Evolutionary conservation across 1,140 invertebrate genomes (phyloP).

Genomic region (Zaprionus lachaisei): DNA sequence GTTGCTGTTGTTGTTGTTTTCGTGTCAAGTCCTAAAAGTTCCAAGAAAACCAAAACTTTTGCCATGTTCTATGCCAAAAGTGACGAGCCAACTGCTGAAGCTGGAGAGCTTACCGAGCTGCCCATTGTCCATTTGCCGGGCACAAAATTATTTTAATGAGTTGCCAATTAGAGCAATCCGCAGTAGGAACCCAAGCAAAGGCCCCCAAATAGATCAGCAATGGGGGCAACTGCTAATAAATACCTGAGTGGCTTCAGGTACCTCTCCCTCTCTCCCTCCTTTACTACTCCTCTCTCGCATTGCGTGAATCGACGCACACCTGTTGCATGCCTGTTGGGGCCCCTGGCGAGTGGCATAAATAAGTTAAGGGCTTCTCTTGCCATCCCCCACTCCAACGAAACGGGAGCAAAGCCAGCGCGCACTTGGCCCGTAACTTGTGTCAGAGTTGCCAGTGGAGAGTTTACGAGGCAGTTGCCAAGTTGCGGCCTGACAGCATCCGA

Average conservation of each 20-base stretch:
- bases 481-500: conserved; percentile 47
- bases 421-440: conserved; percentile 44
- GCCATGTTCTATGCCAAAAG: conserved; percentile 66
- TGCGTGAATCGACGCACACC: conserved; percentile 69
- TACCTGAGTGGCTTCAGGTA: conserved; percentile 45
- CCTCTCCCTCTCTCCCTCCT: background rate
- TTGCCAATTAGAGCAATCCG: conserved; percentile 66
- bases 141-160: conserved; percentile 78
- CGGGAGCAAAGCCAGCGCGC: conserved; percentile 16
- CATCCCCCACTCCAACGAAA: conserved; percentile 10
- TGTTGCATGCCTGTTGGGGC: conserved; percentile 49
- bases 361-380: conserved; percentile 41
- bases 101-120: conserved; percentile 29
- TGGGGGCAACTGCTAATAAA: conserved; percentile 60
- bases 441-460: conserved; percentile 25
- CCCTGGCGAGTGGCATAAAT: conserved; percentile 61
- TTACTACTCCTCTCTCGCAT: conserved; percentile 4
- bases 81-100: conserved; percentile 23
- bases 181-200: background rate
- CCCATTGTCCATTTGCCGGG: conserved; percentile 55
- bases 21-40: conserved; percentile 78
- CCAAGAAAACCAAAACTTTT: conserved; percentile 64
- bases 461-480: conserved; percentile 42
- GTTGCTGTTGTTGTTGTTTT: conserved; percentile 36
- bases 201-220: conserved; percentile 62